These are phyloP conservation scores for Pseudopleuronectes americanus DNA, from an alignment of 2,797 vertebrate genomes.

Conservation along the genomic window DNA sequence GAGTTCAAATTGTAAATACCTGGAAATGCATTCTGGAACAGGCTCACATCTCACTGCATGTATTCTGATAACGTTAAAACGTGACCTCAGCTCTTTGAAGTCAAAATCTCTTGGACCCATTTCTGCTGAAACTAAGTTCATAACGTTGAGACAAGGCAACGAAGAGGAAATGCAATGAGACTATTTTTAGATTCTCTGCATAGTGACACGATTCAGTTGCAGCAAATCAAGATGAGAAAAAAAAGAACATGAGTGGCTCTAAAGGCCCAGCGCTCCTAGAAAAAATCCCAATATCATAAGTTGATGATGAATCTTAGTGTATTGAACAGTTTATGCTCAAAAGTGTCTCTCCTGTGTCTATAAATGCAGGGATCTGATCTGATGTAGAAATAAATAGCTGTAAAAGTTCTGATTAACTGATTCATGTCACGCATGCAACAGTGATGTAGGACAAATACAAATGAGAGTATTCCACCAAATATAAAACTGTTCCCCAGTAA, in stretches of 20 bases:
- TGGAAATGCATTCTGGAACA: not conserved
- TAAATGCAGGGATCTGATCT: not conserved
- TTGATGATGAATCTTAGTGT: not conserved
- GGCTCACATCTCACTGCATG: not conserved
- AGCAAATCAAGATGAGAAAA: constrained; percentile 1
- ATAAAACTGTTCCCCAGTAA: not conserved
- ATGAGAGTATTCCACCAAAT: not conserved
- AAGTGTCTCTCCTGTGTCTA: not conserved
- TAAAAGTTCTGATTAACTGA: not conserved
- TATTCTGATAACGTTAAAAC: too few species aligned
- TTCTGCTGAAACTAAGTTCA: too few species aligned
- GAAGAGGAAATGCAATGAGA: constrained; percentile 14
- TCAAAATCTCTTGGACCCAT: too few species aligned
- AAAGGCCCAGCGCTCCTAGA: too few species aligned
- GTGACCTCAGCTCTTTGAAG: too few species aligned
- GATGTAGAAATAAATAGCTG: not conserved
- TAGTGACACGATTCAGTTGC: not conserved
- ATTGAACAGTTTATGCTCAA: not conserved
- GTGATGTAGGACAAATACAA: not conserved
- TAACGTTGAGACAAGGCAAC: too few species aligned
- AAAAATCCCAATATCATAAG: not conserved
- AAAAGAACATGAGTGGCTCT: not conserved
- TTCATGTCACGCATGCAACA: not conserved
- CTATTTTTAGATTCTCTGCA: constrained; percentile 5
- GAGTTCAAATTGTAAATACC: not conserved